A percentile compares a stretch with the other conserved stretches of the same genome.
Evolutionary conservation across 2,797 vertebrate genomes (phyloP).

Genomic region (Acrocephalus scirpaceus): DNA sequence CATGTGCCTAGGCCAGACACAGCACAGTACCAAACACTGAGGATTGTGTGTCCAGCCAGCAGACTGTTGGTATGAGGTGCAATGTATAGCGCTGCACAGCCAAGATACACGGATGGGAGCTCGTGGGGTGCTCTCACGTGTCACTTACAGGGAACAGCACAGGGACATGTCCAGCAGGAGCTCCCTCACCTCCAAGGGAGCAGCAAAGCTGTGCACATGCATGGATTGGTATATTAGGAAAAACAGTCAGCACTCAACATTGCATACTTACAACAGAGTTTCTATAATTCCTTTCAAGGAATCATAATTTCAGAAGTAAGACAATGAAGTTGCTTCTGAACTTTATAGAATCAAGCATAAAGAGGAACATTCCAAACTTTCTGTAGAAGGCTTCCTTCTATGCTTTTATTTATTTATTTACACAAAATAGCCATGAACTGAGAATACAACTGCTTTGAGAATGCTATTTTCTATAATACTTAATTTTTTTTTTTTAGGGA

Average conservation of each 20-base stretch:
- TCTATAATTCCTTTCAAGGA: neutral
- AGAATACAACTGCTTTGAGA: neutral
- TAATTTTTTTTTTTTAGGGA: neutral
- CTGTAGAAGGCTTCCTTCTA: neutral
- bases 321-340: neutral
- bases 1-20: neutral
- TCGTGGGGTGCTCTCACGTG: accelerated
- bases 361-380: neutral
- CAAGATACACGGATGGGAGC: accelerated
- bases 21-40: neutral
- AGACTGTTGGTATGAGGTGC: neutral
- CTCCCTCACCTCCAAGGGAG: neutral
- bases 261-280: neutral
- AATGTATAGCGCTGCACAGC: accelerated
- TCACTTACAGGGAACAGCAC: neutral
- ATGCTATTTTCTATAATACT: neutral
- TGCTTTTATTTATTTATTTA: neutral
- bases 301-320: neutral
- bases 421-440: neutral
- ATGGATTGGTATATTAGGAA: accelerated
- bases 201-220: neutral
- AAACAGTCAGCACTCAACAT: neutral
- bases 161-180: neutral
- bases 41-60: neutral
- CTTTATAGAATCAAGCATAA: neutral